Evolutionary conservation across 35 echinoderm and acorn worm species (phyloP), one percentile per base, ranked within the genome.

Genomic region (Chiridota heheva): DNA sequence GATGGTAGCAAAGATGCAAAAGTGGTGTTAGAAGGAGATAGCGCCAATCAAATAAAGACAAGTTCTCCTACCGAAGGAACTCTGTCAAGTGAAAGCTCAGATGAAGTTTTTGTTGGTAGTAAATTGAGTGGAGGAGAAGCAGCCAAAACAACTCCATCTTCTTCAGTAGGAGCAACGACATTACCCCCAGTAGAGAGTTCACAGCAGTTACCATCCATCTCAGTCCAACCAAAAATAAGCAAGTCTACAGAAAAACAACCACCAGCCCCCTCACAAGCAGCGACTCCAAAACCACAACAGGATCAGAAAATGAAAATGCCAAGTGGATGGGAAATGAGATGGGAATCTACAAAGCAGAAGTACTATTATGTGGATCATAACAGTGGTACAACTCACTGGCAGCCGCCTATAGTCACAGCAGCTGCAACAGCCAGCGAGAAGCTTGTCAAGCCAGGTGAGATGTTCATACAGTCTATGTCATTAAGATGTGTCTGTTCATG

Each of bases 321-420:
- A 36, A 30, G 65, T 56, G 85, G 89, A 22, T 98, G 95, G 95
- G 89, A 98, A 48, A 98, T 84, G 77, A 84, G 55, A 60, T 84
- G 42, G 39, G 74, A 92, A 44, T 55, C 70, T 12, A 84, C 63
- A 32, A 60, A 43, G 15, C 63, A 76, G 25, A 78, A 82, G 31
- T 98, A 98, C 57, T 98, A 69, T 76, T 98, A 91, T 33, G 10
- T 98, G 2, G 76, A 98, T 73, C 95, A 98, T 68, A 81, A 85
- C 20, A 92, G 63, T 22, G 77, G 44, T 25, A 85, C 43, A 10
- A 88, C 89, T 16, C 85, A 85, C 22, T 98, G 95, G 95, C 32
- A 79, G 7, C 73, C 64, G 42, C 95, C 94, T 30, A 47, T 39
- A 22, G 63, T 44, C 4, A 38, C 25, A 62, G 40, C 37, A 72